These are phyloP conservation scores for Martes martes DNA, from an alignment of 2,113 vertebrate genomes.

Conservation along the genomic window DNA sequence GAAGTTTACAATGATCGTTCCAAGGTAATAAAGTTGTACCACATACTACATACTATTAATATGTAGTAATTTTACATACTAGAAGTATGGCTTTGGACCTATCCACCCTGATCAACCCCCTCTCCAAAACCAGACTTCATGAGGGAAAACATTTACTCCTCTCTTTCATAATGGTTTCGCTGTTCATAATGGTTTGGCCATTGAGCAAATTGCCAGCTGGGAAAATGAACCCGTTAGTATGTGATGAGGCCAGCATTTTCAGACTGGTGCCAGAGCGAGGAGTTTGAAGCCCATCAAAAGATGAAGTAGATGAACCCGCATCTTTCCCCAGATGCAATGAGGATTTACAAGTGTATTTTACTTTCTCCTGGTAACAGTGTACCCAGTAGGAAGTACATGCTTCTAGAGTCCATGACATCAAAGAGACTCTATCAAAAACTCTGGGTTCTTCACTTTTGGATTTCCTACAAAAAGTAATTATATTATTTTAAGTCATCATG, in stretches of 20 bases:
- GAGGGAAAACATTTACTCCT: not conserved
- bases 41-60: too few relatives aligned
- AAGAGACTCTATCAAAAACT: not conserved
- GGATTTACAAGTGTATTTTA: not conserved
- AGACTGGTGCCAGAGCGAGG: not conserved
- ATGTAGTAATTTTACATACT: not conserved
- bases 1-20: not conserved
- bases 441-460: not conserved
- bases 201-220: not conserved
- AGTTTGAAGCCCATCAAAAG: not conserved
- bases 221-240: not conserved
- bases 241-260: not conserved
- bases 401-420: not conserved
- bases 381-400: not conserved
- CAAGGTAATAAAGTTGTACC: not conserved
- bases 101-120: fast-evolving
- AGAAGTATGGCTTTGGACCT: not conserved
- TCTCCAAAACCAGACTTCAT: not conserved
- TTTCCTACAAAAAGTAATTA: not conserved
- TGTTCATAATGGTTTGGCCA: not conserved
- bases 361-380: not conserved
- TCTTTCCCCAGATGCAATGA: fast-evolving
- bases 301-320: not conserved
- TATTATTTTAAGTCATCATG: not conserved
- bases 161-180: too few relatives aligned